These are phyloP conservation scores for Elymnias hypermnestra DNA, from an alignment of 1,140 invertebrate genomes.

Conservation along the genomic window DNA sequence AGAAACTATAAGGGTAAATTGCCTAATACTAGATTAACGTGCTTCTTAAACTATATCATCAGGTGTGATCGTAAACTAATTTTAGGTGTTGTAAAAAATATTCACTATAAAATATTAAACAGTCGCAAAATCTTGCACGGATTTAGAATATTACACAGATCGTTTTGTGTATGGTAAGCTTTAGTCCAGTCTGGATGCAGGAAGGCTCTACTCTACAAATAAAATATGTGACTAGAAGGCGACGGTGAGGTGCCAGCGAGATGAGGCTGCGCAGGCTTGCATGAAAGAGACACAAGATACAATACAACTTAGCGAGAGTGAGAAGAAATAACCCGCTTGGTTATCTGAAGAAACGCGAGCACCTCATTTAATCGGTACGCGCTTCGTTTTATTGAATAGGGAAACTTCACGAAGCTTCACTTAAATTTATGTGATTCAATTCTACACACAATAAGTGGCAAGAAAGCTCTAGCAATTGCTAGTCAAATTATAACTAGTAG, in stretches of 20 bases:
- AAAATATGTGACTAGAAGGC: constrained; percentile 75
- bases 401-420: constrained; percentile 49
- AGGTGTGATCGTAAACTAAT: no score
- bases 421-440: not conserved
- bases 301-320: no score
- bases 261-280: constrained; percentile 62
- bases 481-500: no score
- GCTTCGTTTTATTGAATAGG: constrained; percentile 65
- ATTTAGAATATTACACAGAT: no score
- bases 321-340: constrained; percentile 42
- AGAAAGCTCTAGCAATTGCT: no score
- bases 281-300: constrained; percentile 34
- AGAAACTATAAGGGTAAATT: no score
- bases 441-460: not conserved
- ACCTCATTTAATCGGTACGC: constrained; percentile 75
- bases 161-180: constrained; percentile 48
- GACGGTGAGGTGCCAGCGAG: constrained; percentile 66
- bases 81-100: no score
- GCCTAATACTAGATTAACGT: no score
- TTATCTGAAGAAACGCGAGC: constrained; percentile 74
- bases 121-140: constrained; percentile 4
- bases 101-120: not conserved
- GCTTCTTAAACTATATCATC: no score
- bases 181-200: constrained; percentile 67
- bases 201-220: constrained; percentile 73